These are phyloP conservation scores for Phymorhynchus buccinoides DNA, from an alignment of 1,140 invertebrate genomes.

Conservation along the genomic window DNA sequence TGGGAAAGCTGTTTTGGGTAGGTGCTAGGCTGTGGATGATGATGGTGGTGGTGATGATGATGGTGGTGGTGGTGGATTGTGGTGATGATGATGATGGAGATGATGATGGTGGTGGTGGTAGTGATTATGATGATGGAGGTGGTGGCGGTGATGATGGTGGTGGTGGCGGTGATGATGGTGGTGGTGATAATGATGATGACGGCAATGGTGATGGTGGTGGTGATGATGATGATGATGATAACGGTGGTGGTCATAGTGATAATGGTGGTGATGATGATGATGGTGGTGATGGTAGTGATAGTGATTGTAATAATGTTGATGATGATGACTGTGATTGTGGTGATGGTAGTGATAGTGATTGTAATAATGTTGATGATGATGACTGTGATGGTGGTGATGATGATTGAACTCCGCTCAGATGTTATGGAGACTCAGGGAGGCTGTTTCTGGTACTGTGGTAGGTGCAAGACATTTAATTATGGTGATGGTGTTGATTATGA, in stretches of 20 bases:
- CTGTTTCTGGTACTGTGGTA: too few species aligned
- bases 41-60: too few species aligned
- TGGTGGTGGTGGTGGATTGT: neutral
- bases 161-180: neutral
- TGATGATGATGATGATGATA: neutral
- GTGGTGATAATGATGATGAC: neutral
- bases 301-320: neutral
- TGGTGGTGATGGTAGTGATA: conserved; percentile 11
- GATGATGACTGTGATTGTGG: too few species aligned
- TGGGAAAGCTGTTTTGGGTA: conserved; percentile 25
- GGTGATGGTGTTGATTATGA: too few species aligned
- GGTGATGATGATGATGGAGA: neutral
- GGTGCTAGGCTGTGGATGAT: too few species aligned
- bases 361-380: neutral
- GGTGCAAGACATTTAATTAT: too few species aligned
- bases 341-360: too few species aligned
- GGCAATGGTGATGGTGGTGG: neutral
- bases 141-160: neutral
- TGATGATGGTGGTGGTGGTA: neutral
- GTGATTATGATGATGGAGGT: neutral
- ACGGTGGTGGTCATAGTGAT: neutral
- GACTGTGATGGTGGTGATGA: too few species aligned
- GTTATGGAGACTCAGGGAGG: too few species aligned
- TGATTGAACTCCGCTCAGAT: too few species aligned
- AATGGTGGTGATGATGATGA: conserved; percentile 8